Base-by-base conservation (phyloP, 2,888 invertebrate species). In the Gnatocerus cornutus region DNA sequence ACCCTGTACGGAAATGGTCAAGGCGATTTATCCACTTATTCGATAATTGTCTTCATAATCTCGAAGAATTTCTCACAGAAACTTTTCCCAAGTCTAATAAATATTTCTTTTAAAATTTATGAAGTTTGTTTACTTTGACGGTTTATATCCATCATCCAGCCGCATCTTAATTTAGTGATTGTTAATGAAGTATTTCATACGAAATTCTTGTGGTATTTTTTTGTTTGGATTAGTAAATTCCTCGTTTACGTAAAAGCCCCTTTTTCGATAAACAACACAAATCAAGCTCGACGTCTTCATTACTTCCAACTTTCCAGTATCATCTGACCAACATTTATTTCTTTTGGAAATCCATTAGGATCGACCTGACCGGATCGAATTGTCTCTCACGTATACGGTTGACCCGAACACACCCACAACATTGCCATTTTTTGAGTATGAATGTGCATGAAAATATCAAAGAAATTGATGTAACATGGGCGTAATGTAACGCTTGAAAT, bases 71-170 rank as follows among this genome's bases (percentile, higher is more conserved):
- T 27, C 27, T 33, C 52, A 56, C 39, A 43, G 21, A 56, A 13
- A 43, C 27, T 56, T 56, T 33, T 37, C 56, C 16, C 16, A 16
- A n/a, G 30, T 39, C 27, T 16, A 12, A 55, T 56, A 56, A 56
- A 41, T 43, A 41, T 56, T 56, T 41, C n/a, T 41, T 30, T 53
- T 13, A 53, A 56, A 56, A 56, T 56, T 56, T 56, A 56, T 56
- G 41, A 39, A 41, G 56, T 30, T 59, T 59, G 59, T 59, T 59
- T 59, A 59, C 43, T 27, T 37, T 45, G 46, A 33, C 46, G 59
- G 45, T 46, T 59, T 59, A 59, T 59, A 46, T 59, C 59, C 14
- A 16, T 59, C 59, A 59, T 46, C 46, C 33, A 46, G 43, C 30
- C 9, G 6, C 14, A n/a, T 12, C 29, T 43, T 46, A 46, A 59